Evolutionary conservation across 2,888 invertebrate genomes (phyloP).

Genomic region (Drosophila formosana): DNA sequence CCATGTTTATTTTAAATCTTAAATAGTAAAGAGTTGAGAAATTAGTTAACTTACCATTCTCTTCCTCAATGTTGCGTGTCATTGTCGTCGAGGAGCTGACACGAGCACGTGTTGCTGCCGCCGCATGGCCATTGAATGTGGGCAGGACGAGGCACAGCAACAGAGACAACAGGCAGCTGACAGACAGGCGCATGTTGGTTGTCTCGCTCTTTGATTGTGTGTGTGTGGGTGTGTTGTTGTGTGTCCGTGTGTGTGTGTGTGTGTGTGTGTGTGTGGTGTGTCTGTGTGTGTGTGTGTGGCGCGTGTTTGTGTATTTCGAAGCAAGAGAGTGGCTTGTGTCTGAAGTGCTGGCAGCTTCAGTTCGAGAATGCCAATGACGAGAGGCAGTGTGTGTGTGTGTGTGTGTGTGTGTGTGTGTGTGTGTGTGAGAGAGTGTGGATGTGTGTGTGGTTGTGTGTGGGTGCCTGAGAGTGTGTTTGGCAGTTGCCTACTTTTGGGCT

Average conservation of each 20-base stretch:
- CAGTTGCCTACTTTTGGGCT: conserved; percentile 41
- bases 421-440: background rate
- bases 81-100: conserved; percentile 82
- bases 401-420: background rate
- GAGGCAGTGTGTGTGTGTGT: background rate
- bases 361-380: conserved; percentile 35
- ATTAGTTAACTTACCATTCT: conserved; percentile 82
- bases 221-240: conserved; percentile 1
- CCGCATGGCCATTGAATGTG: conserved; percentile 63
- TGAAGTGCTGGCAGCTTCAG: conserved; percentile 31
- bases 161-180: conserved; percentile 51
- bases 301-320: background rate
- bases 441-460: background rate
- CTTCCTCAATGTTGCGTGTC: conserved; percentile 84
- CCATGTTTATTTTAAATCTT: too few species aligned
- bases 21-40: background rate
- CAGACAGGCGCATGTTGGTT: conserved; percentile 61
- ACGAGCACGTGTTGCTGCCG: conserved; percentile 77
- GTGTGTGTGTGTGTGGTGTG: background rate
- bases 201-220: conserved; percentile 40
- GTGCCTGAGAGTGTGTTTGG: conserved; percentile 12
- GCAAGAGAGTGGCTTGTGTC: conserved; percentile 27
- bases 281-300: background rate
- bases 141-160: conserved; percentile 68
- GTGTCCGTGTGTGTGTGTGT: background rate